These are phyloP conservation scores for Aricia agestis DNA, from an alignment of 1,140 invertebrate species.

Conservation along the genomic window DNA sequence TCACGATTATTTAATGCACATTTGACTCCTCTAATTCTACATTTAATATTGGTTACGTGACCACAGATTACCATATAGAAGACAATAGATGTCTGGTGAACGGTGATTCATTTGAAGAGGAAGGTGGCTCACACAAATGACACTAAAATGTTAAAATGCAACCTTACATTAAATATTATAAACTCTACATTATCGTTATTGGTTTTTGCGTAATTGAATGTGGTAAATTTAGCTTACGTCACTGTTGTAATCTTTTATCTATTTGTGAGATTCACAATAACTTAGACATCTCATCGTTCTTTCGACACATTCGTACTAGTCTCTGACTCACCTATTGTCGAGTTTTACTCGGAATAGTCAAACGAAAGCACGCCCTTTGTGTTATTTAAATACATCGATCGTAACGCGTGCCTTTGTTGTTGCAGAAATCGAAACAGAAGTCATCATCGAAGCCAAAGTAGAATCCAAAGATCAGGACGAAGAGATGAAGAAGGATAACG, in stretches of 20 bases:
- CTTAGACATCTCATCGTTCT: constrained; percentile 57
- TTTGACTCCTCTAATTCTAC: neutral
- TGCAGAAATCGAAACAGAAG: constrained; percentile 73
- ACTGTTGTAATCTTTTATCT: constrained; percentile 56
- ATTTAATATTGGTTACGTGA: constrained; percentile 20
- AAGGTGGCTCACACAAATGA: constrained; percentile 19
- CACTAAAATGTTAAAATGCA: neutral
- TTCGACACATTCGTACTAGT: constrained; percentile 55
- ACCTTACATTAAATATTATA: too few relatives aligned
- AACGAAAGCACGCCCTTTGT: constrained; percentile 52
- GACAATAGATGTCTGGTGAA: constrained; percentile 31
- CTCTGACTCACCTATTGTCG: constrained; percentile 68
- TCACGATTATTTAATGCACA: neutral
- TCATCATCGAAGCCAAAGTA: constrained; percentile 64
- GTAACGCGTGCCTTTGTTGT: constrained; percentile 60
- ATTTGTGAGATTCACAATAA: constrained; percentile 47
- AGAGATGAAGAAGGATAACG: constrained; percentile 50
- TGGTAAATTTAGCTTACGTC: constrained; percentile 28
- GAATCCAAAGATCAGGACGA: constrained; percentile 46
- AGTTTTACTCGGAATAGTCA: constrained; percentile 67
- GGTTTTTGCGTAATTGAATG: constrained; percentile 30
- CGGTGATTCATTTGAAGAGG: constrained; percentile 31
- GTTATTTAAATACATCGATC: constrained; percentile 67
- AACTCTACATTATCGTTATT: neutral
- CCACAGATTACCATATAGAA: constrained; percentile 26